Evolutionary conservation across 2,797 vertebrate genomes (phyloP).

Genomic region (Scolopax rusticola): DNA sequence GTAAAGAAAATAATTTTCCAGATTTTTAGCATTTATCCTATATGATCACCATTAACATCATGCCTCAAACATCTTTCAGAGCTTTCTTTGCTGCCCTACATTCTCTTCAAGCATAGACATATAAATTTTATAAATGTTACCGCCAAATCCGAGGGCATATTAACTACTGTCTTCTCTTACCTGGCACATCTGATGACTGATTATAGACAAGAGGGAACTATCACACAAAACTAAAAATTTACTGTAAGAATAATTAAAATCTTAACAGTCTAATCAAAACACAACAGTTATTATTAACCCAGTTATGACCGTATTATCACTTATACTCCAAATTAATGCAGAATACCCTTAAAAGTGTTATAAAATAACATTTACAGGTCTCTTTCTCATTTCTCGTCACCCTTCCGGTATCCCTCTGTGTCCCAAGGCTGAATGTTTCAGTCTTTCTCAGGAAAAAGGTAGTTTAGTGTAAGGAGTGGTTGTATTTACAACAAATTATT

Average conservation of each 20-base stretch:
- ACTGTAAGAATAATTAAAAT: not conserved
- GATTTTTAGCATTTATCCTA: not conserved
- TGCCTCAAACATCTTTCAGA: not conserved
- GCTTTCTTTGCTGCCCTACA: not conserved
- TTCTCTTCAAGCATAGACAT: not conserved
- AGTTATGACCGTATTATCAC: not conserved
- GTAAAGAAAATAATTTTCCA: not conserved
- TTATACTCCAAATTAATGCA: not conserved
- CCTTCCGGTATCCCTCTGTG: rapidly evolving
- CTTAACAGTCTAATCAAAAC: not conserved
- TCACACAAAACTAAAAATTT: not conserved
- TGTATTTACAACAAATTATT: not conserved
- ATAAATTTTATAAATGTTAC: not conserved
- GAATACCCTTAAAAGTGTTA: not conserved
- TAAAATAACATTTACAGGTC: not conserved
- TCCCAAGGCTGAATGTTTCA: not conserved
- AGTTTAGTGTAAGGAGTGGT: not conserved
- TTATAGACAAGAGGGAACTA: not conserved
- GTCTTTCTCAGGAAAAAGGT: not conserved
- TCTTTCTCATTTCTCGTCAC: not conserved
- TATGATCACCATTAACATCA: not conserved
- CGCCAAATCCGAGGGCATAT: not conserved
- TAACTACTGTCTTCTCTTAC: not conserved
- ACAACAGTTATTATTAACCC: not conserved
- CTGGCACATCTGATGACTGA: not conserved